A percentile compares a stretch with the other conserved stretches of the same genome.
phyloP scores from a whole-genome alignment of 2,797 vertebrate genomes.

The Clarias platycephalus region DNA sequence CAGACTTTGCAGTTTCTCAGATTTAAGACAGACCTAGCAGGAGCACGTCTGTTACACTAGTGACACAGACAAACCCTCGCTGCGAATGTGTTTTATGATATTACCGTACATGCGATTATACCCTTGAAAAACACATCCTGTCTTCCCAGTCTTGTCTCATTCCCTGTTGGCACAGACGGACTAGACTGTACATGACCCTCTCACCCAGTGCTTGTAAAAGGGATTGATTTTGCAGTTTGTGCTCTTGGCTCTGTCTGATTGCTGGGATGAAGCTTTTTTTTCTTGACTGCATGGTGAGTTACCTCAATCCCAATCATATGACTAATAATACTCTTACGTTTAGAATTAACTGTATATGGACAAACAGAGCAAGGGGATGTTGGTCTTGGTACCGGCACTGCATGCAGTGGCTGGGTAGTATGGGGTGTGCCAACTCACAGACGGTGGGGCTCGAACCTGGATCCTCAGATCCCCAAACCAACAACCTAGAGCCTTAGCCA shows the following conservation, averaged over 20 bases:
- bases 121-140: slow-evolving; percentile 17
- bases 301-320: not conserved
- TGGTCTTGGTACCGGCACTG: no score
- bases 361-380: not conserved
- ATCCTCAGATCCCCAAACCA: no score
- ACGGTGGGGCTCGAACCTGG: no score
- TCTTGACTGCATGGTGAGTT: not conserved
- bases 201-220: slow-evolving; percentile 20
- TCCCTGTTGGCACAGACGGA: slow-evolving; percentile 18
- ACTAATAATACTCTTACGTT: no score
- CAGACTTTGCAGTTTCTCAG: slow-evolving; percentile 28
- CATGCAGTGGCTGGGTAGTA: no score
- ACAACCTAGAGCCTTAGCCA: no score
- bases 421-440: no score
- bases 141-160: slow-evolving; percentile 31
- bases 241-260: not conserved
- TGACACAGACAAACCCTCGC: slow-evolving; percentile 7
- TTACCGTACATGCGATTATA: slow-evolving; percentile 20
- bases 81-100: slow-evolving; percentile 37
- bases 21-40: slow-evolving; percentile 24
- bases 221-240: slow-evolving; percentile 34
- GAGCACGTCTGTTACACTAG: slow-evolving; percentile 29
- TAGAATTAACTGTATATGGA: not conserved
- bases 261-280: not conserved
- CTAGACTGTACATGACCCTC: not conserved